Evolutionary conservation across 2,888 invertebrate species (phyloP).

Genomic region (Hartigia nigra): DNA sequence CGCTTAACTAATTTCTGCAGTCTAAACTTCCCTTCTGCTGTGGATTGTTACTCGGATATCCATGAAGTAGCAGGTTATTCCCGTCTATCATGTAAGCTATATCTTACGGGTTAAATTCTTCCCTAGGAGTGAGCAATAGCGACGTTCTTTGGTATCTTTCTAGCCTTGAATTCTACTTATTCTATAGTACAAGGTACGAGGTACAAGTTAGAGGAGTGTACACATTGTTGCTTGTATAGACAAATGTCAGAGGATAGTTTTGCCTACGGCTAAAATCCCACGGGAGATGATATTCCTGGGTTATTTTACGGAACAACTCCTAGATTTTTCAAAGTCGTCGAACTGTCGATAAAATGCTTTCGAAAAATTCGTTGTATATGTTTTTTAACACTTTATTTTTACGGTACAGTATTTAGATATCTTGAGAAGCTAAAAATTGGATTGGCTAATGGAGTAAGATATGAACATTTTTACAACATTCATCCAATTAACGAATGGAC

Average conservation of each 20-base stretch:
- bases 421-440: no score
- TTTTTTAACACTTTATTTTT: no score
- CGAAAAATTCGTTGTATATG: no score
- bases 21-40: conserved; percentile 20
- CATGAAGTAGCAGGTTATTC: background rate
- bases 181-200: background rate
- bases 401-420: no score
- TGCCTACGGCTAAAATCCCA: no score
- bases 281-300: no score
- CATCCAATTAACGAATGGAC: background rate
- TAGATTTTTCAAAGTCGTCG: no score
- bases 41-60: background rate
- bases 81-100: background rate
- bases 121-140: background rate
- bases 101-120: background rate
- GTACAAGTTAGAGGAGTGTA: background rate
- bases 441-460: no score
- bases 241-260: no score
- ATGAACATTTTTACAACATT: background rate
- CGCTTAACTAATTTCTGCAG: conserved; percentile 47
- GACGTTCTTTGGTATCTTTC: background rate
- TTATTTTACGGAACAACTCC: no score
- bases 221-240: no score
- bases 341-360: no score
- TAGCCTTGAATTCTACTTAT: background rate